Evolutionary conservation across 2,888 invertebrate genomes (phyloP).

Genomic region (Chalcosyrphus nemorum): DNA sequence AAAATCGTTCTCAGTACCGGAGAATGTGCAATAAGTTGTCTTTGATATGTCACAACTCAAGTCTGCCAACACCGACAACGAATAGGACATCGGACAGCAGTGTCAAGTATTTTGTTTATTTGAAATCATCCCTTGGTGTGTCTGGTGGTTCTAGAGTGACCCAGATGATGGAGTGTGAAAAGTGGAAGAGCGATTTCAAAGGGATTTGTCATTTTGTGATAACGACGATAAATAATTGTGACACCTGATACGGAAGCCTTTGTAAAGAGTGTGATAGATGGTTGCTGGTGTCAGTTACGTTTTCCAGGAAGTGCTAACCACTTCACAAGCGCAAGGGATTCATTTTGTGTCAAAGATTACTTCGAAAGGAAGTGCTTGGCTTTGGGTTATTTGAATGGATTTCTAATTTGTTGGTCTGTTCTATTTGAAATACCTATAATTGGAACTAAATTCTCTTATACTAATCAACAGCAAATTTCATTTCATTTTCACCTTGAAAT

Average conservation of each 20-base stretch:
- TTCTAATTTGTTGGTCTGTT: conserved; percentile 14
- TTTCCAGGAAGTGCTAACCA: conserved; percentile 16
- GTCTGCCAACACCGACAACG: conserved; percentile 37
- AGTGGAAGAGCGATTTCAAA: conserved; percentile 62
- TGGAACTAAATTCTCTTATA: too few relatives aligned
- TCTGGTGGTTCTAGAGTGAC: not conserved
- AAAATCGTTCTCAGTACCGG: conserved; percentile 7
- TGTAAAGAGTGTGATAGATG: conserved; percentile 54
- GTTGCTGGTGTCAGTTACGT: conserved; percentile 51
- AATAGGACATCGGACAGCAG: conserved; percentile 63
- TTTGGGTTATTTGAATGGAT: conserved; percentile 42
- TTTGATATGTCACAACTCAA: conserved; percentile 64
- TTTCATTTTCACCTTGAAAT: too few relatives aligned
- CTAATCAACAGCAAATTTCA: too few relatives aligned
- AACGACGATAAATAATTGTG: conserved; percentile 68
- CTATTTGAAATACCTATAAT: too few relatives aligned
- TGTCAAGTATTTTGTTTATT: conserved; percentile 68
- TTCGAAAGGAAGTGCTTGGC: conserved; percentile 27
- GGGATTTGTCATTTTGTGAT: conserved; percentile 65
- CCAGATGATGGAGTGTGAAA: conserved; percentile 54
- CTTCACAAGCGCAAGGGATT: conserved; percentile 8
- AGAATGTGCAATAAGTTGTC: conserved; percentile 60
- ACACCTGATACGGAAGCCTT: conserved; percentile 65
- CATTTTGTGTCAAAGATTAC: conserved; percentile 44
- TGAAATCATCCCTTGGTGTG: conserved; percentile 43